Conservation (phyloP, 2,888 invertebrate genomes). For the Drosophila rellima region DNA sequence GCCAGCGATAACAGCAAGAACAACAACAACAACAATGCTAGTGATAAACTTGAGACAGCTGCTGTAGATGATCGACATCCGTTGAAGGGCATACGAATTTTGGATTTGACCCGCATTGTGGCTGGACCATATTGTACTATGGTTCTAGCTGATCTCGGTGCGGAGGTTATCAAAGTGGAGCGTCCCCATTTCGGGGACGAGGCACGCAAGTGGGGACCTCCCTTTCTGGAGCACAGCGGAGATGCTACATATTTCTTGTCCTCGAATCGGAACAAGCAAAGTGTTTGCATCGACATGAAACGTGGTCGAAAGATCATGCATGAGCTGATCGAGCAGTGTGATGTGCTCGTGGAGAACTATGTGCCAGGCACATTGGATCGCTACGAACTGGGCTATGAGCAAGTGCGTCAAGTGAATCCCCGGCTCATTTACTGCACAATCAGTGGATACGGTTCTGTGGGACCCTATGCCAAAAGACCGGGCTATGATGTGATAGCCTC, state of each 20-base stretch:
- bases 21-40: conserved; percentile 14
- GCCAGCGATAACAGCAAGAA: conserved; percentile 17
- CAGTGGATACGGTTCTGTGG: conserved; percentile 95
- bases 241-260: conserved; percentile 94
- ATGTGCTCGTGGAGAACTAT: conserved; percentile 97
- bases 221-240: conserved; percentile 89
- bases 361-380: conserved; percentile 94
- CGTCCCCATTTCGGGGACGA: conserved; percentile 95
- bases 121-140: conserved; percentile 98
- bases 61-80: conserved; percentile 87
- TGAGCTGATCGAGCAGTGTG: conserved; percentile 91
- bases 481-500: conserved; percentile 99
- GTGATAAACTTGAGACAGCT: conserved; percentile 15
- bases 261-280: conserved; percentile 98
- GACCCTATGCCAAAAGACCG: conserved; percentile 94
- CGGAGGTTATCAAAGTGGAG: conserved; percentile 97
- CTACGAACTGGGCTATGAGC: conserved; percentile 92
- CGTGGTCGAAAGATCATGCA: conserved; percentile 89
- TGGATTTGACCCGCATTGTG: conserved; percentile 94
- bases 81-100: conserved; percentile 89
- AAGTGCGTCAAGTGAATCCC: conserved; percentile 90
- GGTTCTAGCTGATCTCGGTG: conserved; percentile 96
- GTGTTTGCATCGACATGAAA: conserved; percentile 95
- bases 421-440: conserved; percentile 96
- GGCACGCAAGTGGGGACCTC: conserved; percentile 97